phyloP scores from a whole-genome alignment of 2,113 vertebrate genomes.

The Anas platyrhynchos region DNA sequence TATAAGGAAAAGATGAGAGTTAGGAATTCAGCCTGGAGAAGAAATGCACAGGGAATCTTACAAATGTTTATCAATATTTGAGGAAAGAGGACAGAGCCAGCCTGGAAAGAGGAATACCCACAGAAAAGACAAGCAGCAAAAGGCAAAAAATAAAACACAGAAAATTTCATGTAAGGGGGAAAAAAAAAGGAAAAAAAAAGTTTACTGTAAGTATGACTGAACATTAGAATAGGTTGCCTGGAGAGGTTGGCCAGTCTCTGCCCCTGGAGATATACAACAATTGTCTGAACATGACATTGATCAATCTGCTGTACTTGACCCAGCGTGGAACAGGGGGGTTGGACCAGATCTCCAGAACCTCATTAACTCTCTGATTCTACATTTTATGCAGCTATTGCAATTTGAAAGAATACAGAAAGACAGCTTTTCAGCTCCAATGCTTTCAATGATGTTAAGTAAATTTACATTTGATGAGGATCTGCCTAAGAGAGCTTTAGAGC shows the following conservation, averaged over 20 bases:
- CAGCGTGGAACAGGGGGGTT: background rate
- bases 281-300: background rate
- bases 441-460: conserved; percentile 46
- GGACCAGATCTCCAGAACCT: background rate
- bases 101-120: background rate
- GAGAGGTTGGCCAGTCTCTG: background rate
- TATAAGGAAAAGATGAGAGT: background rate
- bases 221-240: background rate
- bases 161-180: background rate
- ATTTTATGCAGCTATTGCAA: background rate
- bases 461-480: conserved; percentile 58
- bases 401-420: conserved; percentile 7
- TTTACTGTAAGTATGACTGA: background rate
- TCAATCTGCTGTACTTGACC: background rate
- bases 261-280: background rate
- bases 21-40: background rate
- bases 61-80: background rate
- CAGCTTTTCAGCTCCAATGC: conserved; percentile 9
- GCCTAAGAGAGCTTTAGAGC: conserved; percentile 18
- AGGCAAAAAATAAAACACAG: background rate
- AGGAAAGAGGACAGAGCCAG: background rate
- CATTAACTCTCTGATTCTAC: background rate
- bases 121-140: background rate
- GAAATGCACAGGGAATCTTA: background rate
- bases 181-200: background rate